These are phyloP conservation scores for Drosophila mettleri DNA, from an alignment of 2,888 invertebrate genomes.

Conservation along the genomic window DNA sequence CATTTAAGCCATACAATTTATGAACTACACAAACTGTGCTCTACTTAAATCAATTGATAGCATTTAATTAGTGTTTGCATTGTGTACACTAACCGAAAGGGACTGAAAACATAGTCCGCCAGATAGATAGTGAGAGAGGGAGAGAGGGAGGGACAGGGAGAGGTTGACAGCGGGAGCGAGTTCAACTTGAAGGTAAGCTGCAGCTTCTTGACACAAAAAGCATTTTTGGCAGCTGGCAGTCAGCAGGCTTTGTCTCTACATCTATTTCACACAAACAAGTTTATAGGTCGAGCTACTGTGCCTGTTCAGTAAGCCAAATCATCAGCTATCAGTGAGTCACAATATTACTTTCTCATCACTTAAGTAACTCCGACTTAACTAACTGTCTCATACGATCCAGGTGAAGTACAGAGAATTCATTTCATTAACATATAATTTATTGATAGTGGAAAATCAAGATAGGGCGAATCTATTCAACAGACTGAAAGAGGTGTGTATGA, in stretches of 20 bases:
- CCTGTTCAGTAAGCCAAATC: slow-evolving; percentile 1
- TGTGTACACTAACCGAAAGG: slow-evolving; percentile 3
- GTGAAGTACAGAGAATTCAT: neutral
- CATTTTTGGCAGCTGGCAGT: slow-evolving; percentile 1
- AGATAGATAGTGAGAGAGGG: neutral
- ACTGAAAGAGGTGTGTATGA: no score
- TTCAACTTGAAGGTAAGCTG: slow-evolving; percentile 3
- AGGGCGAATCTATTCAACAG: neutral
- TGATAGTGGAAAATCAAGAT: neutral
- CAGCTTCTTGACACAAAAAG: slow-evolving; percentile 1
- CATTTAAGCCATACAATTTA: slow-evolving; percentile 65
- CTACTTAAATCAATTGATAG: slow-evolving; percentile 70
- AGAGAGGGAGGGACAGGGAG: neutral
- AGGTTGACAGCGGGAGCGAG: neutral
- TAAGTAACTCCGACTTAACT: neutral
- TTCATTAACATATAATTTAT: neutral
- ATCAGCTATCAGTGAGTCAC: neutral
- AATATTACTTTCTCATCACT: neutral
- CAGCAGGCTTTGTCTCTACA: neutral
- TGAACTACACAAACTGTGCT: slow-evolving; percentile 65
- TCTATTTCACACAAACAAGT: neutral
- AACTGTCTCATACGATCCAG: neutral
- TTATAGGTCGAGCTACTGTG: neutral
- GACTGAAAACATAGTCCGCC: no score
- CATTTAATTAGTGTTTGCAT: slow-evolving; percentile 62